Evolutionary conservation across 2,113 vertebrate species (phyloP).

Genomic region (Gobius niger): DNA sequence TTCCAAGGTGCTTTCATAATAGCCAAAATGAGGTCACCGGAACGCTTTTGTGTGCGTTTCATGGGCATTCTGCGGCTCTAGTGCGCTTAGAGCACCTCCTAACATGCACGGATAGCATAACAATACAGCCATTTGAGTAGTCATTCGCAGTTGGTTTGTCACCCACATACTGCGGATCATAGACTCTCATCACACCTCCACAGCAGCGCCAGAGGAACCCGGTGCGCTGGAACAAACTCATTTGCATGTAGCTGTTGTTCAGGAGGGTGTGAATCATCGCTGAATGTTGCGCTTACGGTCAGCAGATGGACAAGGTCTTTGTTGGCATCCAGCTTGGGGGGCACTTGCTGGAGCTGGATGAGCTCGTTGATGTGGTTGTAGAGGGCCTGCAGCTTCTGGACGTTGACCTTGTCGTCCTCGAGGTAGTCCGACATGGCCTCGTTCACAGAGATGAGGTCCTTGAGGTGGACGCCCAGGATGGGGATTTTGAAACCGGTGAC

Average conservation of each 20-base stretch:
- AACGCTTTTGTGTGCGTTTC: slow-evolving; percentile 50
- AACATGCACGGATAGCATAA: slow-evolving; percentile 36
- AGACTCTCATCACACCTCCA: slow-evolving; percentile 69
- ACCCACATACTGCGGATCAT: slow-evolving; percentile 60
- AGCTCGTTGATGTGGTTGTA: slow-evolving; percentile 92
- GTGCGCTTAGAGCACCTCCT: slow-evolving; percentile 32
- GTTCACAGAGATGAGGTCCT: slow-evolving; percentile 91
- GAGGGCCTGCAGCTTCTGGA: slow-evolving; percentile 89
- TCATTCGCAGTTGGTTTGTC: slow-evolving; percentile 62
- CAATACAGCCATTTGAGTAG: slow-evolving; percentile 61
- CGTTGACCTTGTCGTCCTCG: slow-evolving; percentile 89
- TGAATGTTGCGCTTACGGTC: slow-evolving; percentile 76
- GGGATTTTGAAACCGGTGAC: slow-evolving; percentile 91
- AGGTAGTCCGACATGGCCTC: slow-evolving; percentile 92
- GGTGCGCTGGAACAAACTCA: slow-evolving; percentile 50
- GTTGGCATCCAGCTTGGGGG: slow-evolving; percentile 89
- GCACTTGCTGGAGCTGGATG: slow-evolving; percentile 89
- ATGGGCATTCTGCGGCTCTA: slow-evolving; percentile 51
- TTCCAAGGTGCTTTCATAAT: slow-evolving; percentile 45
- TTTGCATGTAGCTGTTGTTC: slow-evolving; percentile 49
- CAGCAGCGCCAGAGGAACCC: slow-evolving; percentile 33
- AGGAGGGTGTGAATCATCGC: slow-evolving; percentile 36
- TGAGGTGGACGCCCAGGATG: slow-evolving; percentile 93
- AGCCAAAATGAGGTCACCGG: slow-evolving; percentile 31
- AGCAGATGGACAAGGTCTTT: slow-evolving; percentile 94